Base-by-base conservation (phyloP, 1,140 invertebrate genomes). In the Spodoptera frugiperda region DNA sequence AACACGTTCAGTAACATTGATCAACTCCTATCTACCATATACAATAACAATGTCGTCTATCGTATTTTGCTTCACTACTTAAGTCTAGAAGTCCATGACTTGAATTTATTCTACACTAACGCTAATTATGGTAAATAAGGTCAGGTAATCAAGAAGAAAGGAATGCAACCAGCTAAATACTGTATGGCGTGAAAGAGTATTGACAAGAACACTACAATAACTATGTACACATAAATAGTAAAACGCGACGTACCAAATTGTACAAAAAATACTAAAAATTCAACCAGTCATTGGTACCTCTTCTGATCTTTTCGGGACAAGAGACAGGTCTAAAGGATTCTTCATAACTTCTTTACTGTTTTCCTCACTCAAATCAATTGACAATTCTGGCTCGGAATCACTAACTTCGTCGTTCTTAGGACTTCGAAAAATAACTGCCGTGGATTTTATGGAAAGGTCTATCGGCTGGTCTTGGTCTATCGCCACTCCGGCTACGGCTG, bases 381-480 rank as follows among this genome's bases (percentile, higher is more conserved):
- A 91, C 17, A 94, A 70, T 82, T 94, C 92, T 9, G 86, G 94
- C 87, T 91, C 94, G 76, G 92, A 94, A 77, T 94, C 93, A 15
- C 94, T 95, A 12, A 91, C 86, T 78, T 94, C 94, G 49, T 95
- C 95, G 8, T 92, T 89, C 33, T 94, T 92, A 4, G 94, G 94
- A 68, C 93, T 93, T 59, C 94, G 93, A 81, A 95, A 94, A 73
- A 93, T 78, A 44, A 95, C 89, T 21, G 94, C 92, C 8, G 90
- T 89, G 3, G 95, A 95, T 88, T 96, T 96, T 82, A 97, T 95
- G 1, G 96, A 97, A 11, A 98, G 92, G 88, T 98, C 97, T 68
- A 98, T 97, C 1, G 97, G 97, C 79, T 97, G 95, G 12, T 97
- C 96, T 91, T 96, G 95, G 53, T 95, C 94, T 17, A 96, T 91